A percentile compares a stretch with the other conserved stretches of the same genome.
These are phyloP conservation scores for Paramisgurnus dabryanus DNA, from an alignment of 2,113 vertebrate genomes.

Conservation along the genomic window DNA sequence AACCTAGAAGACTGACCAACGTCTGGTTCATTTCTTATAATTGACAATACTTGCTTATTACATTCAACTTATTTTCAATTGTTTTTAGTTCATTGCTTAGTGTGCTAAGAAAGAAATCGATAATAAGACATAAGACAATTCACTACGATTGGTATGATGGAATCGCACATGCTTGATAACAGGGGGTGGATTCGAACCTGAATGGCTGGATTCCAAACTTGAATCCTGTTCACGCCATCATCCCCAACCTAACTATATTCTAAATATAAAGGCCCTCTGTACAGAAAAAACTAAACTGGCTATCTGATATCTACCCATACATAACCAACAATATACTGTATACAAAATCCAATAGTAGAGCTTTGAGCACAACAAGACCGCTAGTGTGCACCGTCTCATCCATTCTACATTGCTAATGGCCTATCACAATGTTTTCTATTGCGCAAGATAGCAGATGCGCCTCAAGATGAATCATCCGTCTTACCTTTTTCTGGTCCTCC, in stretches of 20 bases:
- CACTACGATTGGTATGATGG: background rate
- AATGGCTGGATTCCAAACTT: too few relatives aligned
- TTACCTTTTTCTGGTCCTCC: constrained; percentile 99
- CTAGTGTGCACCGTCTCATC: background rate
- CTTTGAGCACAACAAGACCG: background rate
- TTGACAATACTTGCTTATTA: too few relatives aligned
- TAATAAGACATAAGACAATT: background rate
- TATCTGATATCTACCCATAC: background rate
- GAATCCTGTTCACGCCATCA: background rate
- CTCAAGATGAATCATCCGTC: constrained; percentile 21
- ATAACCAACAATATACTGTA: background rate
- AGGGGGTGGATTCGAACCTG: too few relatives aligned
- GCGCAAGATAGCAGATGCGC: background rate
- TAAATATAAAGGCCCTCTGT: too few relatives aligned
- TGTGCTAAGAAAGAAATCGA: background rate
- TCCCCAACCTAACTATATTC: too few relatives aligned
- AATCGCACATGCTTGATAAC: too few relatives aligned
- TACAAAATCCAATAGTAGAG: background rate
- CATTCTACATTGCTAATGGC: background rate
- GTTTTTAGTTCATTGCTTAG: background rate
- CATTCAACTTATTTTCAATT: background rate
- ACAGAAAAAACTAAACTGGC: background rate
- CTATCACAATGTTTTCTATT: background rate
- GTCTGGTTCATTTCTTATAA: background rate
- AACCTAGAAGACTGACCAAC: background rate